Evolutionary conservation across 2,113 vertebrate species (phyloP).

Genomic region (Pluvianellus socialis): DNA sequence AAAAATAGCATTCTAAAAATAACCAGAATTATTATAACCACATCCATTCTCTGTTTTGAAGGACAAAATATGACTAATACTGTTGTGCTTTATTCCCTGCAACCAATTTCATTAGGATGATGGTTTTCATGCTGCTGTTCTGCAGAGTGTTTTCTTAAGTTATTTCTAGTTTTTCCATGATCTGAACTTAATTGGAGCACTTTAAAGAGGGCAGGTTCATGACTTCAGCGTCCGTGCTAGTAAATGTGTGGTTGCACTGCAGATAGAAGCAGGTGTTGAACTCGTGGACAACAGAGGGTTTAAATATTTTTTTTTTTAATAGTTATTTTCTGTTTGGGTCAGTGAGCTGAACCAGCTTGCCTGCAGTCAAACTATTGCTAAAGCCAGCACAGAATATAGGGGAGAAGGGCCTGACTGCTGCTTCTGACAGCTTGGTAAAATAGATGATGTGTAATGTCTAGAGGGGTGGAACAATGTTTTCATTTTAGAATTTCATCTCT

Average conservation of each 20-base stretch:
- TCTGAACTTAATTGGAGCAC: not conserved
- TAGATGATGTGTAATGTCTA: fast-evolving
- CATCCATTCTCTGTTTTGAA: not conserved
- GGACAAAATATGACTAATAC: not conserved
- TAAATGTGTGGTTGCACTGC: not conserved
- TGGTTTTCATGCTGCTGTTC: not conserved
- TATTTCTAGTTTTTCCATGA: not conserved
- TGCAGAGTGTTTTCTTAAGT: not conserved
- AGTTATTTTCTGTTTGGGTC: not conserved
- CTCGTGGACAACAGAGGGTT: fast-evolving
- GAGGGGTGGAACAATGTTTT: not conserved
- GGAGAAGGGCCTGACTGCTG: not conserved
- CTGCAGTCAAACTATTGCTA: not conserved
- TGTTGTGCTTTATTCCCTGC: not conserved
- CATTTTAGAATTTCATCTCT: not conserved
- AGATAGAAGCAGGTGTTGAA: not conserved
- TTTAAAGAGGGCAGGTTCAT: not conserved
- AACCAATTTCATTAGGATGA: not conserved
- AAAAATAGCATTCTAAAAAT: conserved; percentile 54
- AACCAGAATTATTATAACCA: not conserved
- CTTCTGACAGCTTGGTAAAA: not conserved
- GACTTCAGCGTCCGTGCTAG: not conserved
- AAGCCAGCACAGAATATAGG: not conserved
- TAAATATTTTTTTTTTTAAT: not conserved
- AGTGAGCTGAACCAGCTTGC: not conserved